Base-by-base conservation (phyloP, 2,797 vertebrate genomes). In the Sebastes oblongus region DNA sequence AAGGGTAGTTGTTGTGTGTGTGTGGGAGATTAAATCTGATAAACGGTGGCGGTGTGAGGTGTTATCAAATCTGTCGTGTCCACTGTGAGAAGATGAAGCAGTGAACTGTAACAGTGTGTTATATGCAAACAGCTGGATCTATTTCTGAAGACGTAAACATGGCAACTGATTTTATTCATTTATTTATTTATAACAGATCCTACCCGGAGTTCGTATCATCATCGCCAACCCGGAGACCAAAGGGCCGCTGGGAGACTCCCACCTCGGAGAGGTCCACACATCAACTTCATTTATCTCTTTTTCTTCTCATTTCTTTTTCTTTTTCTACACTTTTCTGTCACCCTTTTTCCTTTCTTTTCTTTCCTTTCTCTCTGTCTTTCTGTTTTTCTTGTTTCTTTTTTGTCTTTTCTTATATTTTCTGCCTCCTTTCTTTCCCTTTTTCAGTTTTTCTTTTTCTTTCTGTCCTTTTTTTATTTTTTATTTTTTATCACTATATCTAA, bases 141-240 rank as follows among this genome's bases (percentile, higher is more conserved):
- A 0, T 75, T 75, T 70, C 8, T 18, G 27, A 16, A 52, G 50
- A 52, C 20, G 8, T 52, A n/a, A 52, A 20, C 50, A n/a, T 52
- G 50, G 20, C 9, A 54, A 46, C 42, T 46, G 42, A 46, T 46
- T 46, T 18, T 1, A 46, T 46, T 46, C 0, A 46, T 46, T 46
- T 18, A 18, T 46, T 46, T 8, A 46, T 46, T 55, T 42, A 0
- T 0, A 16, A 42, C 72, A 99, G 98, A 99, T 99, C 80, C 95
- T 99, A 56, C 98, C 98, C 2, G 98, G 98, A 68, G 98, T 99
- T 69, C 97, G 98, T 46, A 98, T 99, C 94, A 99, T 99, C 94
- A 99, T 99, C 81, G 98, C 98, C 84, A 99, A 99, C 93, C 98
- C 98, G 5, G 98, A 99, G 95, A 99, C 98, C 69, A 99, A 99